phyloP scores from a whole-genome alignment of 2,888 invertebrate genomes.

The Oeneis ivallda region DNA sequence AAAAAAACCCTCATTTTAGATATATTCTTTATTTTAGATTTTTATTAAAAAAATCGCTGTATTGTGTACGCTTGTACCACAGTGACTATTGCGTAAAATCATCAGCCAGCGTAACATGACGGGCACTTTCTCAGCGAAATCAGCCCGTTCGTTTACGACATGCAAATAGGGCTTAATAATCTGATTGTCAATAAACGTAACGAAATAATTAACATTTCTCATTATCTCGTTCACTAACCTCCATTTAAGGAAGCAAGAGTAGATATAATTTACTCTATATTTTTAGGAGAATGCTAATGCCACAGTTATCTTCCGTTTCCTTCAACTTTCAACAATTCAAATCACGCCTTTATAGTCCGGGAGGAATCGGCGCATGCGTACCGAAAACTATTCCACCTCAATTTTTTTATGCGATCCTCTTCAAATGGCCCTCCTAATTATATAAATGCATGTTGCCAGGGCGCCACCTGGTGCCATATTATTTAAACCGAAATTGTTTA shows the following conservation, averaged over 20 bases:
- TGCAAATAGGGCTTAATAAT: constrained; percentile 39
- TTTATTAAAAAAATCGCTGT: constrained; percentile 3
- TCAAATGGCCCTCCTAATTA: too few species aligned
- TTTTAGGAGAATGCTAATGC: background rate
- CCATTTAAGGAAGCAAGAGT: background rate
- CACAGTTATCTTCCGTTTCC: background rate
- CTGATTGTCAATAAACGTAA: constrained; percentile 33
- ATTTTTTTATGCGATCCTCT: too few species aligned
- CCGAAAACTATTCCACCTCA: too few species aligned
- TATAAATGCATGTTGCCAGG: too few species aligned
- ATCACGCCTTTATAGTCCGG: too few species aligned
- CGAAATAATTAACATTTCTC: constrained; percentile 18
- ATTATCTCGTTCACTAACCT: constrained; percentile 15
- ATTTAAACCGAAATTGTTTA: too few species aligned
- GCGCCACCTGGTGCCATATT: too few species aligned
- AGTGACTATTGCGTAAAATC: constrained; percentile 51
- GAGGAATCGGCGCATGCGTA: too few species aligned
- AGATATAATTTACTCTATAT: background rate
- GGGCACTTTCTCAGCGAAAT: constrained; percentile 56
- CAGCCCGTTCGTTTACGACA: constrained; percentile 41
- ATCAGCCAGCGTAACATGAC: constrained; percentile 51
- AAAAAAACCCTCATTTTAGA: too few species aligned
- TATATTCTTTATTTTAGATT: too few species aligned
- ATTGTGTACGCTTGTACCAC: constrained; percentile 34
- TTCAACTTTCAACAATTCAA: background rate